Percentiles rank a stretch among this genome's conserved stretches.
Evolutionary conservation across 2,888 invertebrate species (phyloP).

Genomic region (Aphodius granarius): DNA sequence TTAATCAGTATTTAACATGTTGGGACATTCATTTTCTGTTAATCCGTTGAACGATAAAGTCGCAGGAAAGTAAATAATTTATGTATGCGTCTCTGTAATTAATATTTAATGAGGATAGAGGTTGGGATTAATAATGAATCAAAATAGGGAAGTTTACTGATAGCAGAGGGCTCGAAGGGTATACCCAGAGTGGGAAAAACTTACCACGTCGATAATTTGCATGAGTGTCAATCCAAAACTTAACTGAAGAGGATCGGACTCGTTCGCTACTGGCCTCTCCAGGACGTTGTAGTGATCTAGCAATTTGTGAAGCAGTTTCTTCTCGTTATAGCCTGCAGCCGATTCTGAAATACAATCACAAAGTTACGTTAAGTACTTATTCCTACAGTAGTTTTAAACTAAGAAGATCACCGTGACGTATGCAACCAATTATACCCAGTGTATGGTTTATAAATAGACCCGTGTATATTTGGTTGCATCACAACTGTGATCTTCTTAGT

Average conservation of each 20-base stretch:
- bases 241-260: constrained; percentile 92
- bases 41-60: neutral
- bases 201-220: constrained; percentile 98
- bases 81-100: neutral
- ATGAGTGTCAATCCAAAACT: constrained; percentile 96
- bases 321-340: constrained; percentile 88
- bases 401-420: no score
- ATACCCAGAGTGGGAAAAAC: constrained; percentile 45
- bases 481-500: no score
- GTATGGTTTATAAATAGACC: no score
- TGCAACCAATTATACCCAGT: no score
- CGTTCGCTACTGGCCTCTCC: constrained; percentile 93
- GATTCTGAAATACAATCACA: constrained; percentile 62
- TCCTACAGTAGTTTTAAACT: no score
- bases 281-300: constrained; percentile 92
- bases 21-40: no score
- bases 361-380: no score
- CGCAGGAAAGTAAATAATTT: neutral
- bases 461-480: no score
- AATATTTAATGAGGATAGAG: neutral
- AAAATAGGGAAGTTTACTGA: neutral
- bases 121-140: neutral
- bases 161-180: neutral
- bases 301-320: constrained; percentile 87
- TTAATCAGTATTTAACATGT: no score